Conservation (phyloP, 2,113 vertebrate genomes). For the Phainopepla nitens region DNA sequence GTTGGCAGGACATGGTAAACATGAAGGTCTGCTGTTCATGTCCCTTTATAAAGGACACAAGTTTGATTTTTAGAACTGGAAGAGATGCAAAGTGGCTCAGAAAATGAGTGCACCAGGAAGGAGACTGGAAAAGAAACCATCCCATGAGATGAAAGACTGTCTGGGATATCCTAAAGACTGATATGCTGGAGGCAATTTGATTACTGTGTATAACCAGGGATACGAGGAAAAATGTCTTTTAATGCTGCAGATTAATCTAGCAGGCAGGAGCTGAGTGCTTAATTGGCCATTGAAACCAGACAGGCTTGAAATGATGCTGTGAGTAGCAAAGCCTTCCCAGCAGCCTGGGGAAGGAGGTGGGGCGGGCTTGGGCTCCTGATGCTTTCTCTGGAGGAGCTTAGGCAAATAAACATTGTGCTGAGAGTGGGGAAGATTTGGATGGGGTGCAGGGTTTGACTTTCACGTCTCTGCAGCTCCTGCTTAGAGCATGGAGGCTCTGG, state of each 20-base stretch:
- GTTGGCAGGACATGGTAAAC: rapidly evolving
- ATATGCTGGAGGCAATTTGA: not conserved
- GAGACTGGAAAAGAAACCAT: not conserved
- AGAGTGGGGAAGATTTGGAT: not conserved
- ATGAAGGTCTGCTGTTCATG: not conserved
- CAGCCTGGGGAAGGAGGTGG: not conserved
- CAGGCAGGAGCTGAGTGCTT: not conserved
- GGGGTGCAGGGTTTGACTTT: not conserved
- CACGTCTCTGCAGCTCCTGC: not conserved
- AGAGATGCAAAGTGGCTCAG: not conserved
- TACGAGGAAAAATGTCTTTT: conserved; percentile 2
- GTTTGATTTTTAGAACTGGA: not conserved
- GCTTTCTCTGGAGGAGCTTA: not conserved
- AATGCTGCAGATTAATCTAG: not conserved
- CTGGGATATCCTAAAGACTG: not conserved
- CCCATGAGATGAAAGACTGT: conserved; percentile 34
- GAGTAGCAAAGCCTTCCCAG: not conserved
- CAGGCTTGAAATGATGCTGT: not conserved
- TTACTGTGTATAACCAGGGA: not conserved
- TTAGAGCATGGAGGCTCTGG: not conserved
- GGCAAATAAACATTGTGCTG: not conserved
- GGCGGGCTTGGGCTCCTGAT: not conserved
- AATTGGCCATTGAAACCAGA: conserved; percentile 24
- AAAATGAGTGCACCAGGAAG: not conserved
- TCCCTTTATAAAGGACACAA: not conserved